A percentile compares a stretch with the other conserved stretches of the same genome.
Conservation (phyloP, 2,797 vertebrate genomes). For the Chaetodon trifasciatus region DNA sequence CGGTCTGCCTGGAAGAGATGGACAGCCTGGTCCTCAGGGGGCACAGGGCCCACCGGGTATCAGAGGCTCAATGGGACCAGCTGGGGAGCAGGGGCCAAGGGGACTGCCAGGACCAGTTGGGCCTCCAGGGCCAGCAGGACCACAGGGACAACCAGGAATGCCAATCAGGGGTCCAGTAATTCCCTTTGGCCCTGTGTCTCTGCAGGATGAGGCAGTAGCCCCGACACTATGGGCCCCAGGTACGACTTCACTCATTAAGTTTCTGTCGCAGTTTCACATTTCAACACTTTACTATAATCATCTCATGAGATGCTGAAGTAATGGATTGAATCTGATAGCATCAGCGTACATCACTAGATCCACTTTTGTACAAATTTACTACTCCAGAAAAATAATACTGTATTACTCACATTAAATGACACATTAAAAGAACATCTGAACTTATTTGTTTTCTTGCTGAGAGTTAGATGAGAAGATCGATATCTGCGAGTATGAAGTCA, state of each 20-base stretch:
- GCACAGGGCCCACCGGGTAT: conserved; percentile 90
- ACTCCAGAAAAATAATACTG: neutral
- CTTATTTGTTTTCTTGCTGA: neutral
- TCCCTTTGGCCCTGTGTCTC: conserved; percentile 83
- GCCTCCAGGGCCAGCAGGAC: conserved; percentile 88
- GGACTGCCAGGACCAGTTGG: conserved; percentile 91
- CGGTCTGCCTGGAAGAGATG: conserved; percentile 91
- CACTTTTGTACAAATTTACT: neutral
- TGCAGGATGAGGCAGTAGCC: conserved; percentile 83
- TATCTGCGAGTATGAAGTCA: neutral
- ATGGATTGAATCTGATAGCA: neutral
- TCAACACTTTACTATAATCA: neutral
- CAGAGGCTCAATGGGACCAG: conserved; percentile 90
- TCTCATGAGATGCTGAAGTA: neutral
- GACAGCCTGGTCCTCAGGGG: conserved; percentile 90
- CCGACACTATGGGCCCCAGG: conserved; percentile 67
- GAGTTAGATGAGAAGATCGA: neutral
- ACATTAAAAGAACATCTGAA: neutral
- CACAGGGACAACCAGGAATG: conserved; percentile 88
- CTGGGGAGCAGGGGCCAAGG: conserved; percentile 89
- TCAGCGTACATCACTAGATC: neutral
- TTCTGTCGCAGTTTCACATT: neutral
- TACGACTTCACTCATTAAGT: conserved; percentile 16
- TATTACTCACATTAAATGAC: neutral
- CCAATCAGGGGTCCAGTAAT: conserved; percentile 79